These are phyloP conservation scores for Chinchilla lanigera DNA, from an alignment of 2,113 vertebrate genomes.

Conservation along the genomic window DNA sequence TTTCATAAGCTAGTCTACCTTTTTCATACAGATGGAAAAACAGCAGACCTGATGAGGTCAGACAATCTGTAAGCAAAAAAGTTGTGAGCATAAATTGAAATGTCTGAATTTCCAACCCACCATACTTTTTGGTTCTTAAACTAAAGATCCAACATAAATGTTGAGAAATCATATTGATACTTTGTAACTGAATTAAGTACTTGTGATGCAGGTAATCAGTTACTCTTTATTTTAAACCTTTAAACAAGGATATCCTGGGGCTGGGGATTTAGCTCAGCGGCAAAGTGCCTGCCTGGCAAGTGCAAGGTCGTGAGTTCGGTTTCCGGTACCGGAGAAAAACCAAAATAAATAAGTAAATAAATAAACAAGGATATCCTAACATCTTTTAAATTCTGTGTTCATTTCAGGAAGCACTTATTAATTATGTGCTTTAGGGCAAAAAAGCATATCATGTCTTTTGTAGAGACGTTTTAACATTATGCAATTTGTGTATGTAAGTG, in stretches of 20 bases:
- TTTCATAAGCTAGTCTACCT: neutral
- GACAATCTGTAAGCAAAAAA: neutral
- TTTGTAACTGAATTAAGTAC: neutral
- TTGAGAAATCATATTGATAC: constrained; percentile 39
- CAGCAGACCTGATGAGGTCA: neutral
- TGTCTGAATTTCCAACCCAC: neutral
- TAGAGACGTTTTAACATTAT: neutral
- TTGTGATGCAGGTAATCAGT: neutral
- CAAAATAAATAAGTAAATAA: too few relatives aligned
- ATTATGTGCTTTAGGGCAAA: neutral
- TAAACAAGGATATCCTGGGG: neutral
- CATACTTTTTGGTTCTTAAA: constrained; percentile 15
- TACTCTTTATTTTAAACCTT: neutral
- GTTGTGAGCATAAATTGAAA: neutral
- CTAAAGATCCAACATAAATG: neutral
- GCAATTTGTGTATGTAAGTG: neutral
- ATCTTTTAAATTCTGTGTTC: neutral
- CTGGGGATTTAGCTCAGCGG: too few relatives aligned
- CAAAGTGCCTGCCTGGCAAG: too few relatives aligned
- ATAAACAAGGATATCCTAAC: neutral
- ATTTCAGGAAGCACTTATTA: constrained; percentile 12
- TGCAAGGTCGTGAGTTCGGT: too few relatives aligned
- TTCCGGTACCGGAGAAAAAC: too few relatives aligned
- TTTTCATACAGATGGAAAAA: constrained; percentile 22
- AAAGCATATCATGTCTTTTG: neutral